Percentiles rank a stretch among this genome's conserved stretches.
These are phyloP conservation scores for Tragelaphus strepsiceros DNA, from an alignment of 2,113 vertebrate genomes.

Conservation along the genomic window DNA sequence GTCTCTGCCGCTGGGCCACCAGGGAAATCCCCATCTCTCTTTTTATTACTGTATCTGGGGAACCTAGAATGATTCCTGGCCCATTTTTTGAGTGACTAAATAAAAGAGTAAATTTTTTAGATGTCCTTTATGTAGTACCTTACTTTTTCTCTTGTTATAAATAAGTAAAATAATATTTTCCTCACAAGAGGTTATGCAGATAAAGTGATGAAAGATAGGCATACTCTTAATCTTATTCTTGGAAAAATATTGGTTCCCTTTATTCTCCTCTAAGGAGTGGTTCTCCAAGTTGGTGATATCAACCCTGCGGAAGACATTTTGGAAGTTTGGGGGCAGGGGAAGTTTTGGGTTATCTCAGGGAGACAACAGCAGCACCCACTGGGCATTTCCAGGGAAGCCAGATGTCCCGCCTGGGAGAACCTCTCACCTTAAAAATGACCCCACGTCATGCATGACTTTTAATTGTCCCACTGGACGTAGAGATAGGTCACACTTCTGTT, in stretches of 20 bases:
- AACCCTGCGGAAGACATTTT: neutral
- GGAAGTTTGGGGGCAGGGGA: accelerated
- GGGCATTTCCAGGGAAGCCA: neutral
- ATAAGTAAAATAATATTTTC: neutral
- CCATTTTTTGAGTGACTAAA: neutral
- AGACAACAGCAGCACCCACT: neutral
- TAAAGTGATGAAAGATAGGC: neutral
- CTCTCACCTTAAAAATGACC: neutral
- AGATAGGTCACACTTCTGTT: neutral
- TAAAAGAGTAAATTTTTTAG: neutral
- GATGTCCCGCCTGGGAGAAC: neutral
- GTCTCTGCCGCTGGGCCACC: accelerated
- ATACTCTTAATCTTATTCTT: neutral
- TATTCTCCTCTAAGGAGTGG: neutral
- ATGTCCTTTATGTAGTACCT: neutral
- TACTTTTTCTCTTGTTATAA: neutral
- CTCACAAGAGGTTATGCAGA: too few relatives aligned
- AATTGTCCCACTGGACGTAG: neutral
- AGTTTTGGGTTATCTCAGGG: neutral
- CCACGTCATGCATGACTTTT: neutral
- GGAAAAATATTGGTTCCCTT: neutral
- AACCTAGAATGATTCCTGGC: neutral
- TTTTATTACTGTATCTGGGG: neutral
- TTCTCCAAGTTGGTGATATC: neutral
- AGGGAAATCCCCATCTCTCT: neutral